Evolutionary conservation across 2,888 invertebrate species (phyloP).

Genomic region (Cheilosia impressa): DNA sequence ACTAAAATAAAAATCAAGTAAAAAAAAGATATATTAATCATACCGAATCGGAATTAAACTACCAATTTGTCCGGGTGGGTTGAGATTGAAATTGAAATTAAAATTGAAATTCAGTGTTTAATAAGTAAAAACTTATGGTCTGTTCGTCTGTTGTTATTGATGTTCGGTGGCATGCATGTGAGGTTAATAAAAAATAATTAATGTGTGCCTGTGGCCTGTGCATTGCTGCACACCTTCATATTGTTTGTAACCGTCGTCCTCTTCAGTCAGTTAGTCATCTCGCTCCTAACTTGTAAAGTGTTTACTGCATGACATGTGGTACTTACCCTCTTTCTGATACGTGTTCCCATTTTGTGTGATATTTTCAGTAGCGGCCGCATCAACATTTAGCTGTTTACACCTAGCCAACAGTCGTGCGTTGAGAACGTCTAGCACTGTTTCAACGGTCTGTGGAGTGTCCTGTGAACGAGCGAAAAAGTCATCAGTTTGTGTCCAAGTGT

Average conservation of each 20-base stretch:
- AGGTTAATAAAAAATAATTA: constrained; percentile 25
- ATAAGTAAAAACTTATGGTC: constrained; percentile 38
- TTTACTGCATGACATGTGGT: constrained; percentile 35
- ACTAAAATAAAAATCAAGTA: constrained; percentile 20
- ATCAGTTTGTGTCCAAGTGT: constrained; percentile 1
- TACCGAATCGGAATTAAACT: constrained; percentile 59
- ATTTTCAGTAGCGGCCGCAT: constrained; percentile 66
- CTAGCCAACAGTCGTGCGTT: constrained; percentile 42
- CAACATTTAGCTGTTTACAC: constrained; percentile 41
- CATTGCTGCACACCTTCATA: constrained; percentile 39
- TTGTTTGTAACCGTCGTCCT: constrained; percentile 2
- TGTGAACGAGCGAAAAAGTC: constrained; percentile 35
- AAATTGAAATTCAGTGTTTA: constrained; percentile 42
- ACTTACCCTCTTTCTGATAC: constrained; percentile 67
- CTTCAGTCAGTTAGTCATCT: constrained; percentile 36
- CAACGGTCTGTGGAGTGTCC: constrained; percentile 60
- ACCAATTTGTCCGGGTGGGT: constrained; percentile 60
- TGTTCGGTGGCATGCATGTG: constrained; percentile 38
- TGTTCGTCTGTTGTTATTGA: constrained; percentile 24
- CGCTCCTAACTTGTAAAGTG: constrained; percentile 7
- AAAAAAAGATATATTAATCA: constrained; percentile 38
- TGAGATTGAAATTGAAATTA: constrained; percentile 25
- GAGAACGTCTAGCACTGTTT: constrained; percentile 45
- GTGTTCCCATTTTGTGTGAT: constrained; percentile 65
- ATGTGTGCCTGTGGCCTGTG: constrained; percentile 12